These are phyloP conservation scores for Ursus arctos DNA, from an alignment of 2,113 vertebrate species.

Conservation along the genomic window DNA sequence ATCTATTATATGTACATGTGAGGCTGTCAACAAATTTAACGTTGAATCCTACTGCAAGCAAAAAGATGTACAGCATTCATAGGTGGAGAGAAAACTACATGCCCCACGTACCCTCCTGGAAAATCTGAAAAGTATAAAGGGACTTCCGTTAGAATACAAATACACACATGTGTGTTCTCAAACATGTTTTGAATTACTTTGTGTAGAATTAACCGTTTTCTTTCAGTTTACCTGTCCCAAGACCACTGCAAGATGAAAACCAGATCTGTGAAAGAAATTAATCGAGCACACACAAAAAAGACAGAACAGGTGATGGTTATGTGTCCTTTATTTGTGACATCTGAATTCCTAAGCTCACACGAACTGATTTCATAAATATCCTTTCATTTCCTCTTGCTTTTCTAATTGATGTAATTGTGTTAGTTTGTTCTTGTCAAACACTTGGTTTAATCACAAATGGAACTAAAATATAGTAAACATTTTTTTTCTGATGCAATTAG, in stretches of 20 bases:
- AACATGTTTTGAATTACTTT: background rate
- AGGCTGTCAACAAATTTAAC: background rate
- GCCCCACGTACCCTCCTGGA: background rate
- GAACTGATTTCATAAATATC: conserved; percentile 71
- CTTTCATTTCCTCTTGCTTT: conserved; percentile 63
- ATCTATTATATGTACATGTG: background rate
- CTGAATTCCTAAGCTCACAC: conserved; percentile 68
- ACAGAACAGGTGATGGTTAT: conserved; percentile 33
- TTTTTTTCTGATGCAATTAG: conserved; percentile 40
- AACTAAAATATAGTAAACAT: conserved; percentile 72
- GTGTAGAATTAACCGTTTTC: conserved; percentile 6
- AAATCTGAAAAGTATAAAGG: background rate
- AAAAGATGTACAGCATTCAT: background rate
- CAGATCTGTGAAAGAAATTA: conserved; percentile 59
- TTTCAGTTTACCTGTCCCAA: background rate
- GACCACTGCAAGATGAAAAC: background rate
- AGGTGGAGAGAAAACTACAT: background rate
- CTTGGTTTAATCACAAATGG: conserved; percentile 71
- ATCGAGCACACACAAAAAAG: conserved; percentile 37
- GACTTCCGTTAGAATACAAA: background rate
- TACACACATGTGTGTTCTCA: background rate
- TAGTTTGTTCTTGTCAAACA: background rate
- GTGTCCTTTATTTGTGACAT: conserved; percentile 80
- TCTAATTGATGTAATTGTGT: conserved; percentile 71
- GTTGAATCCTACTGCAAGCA: background rate